Percentiles rank a stretch among this genome's conserved stretches.
These are phyloP conservation scores for Ptychoptera contaminata DNA, from an alignment of 2,888 invertebrate species.

Conservation along the genomic window DNA sequence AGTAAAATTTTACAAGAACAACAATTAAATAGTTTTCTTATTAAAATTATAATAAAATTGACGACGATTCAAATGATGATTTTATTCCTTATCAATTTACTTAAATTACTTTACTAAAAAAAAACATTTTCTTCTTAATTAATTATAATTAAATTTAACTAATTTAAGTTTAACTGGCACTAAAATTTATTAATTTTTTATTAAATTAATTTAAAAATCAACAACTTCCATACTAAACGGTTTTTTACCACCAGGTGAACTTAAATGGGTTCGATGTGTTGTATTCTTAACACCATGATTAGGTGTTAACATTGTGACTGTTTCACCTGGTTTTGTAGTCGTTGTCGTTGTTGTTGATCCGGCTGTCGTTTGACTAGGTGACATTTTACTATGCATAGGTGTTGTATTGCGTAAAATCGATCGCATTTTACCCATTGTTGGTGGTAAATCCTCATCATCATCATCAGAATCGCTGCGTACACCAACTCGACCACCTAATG, in stretches of 20 bases:
- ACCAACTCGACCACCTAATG: constrained; percentile 27
- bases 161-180: not conserved
- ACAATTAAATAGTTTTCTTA: too few relatives aligned
- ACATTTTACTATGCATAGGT: not conserved
- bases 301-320: constrained; percentile 11
- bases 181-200: not conserved
- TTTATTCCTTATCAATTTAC: too few relatives aligned
- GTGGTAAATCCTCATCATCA: constrained; percentile 32
- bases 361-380: constrained; percentile 11
- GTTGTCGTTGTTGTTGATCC: constrained; percentile 22
- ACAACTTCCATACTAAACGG: constrained; percentile 42
- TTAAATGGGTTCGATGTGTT: constrained; percentile 14
- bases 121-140: too few relatives aligned
- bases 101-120: too few relatives aligned
- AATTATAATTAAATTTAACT: not conserved
- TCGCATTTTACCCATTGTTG: constrained; percentile 23
- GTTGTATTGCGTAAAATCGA: not conserved
- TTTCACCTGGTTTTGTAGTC: constrained; percentile 19
- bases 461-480: constrained; percentile 29
- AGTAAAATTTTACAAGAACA: too few relatives aligned
- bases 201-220: constrained; percentile 31
- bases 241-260: constrained; percentile 32
- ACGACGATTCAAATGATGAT: too few relatives aligned
- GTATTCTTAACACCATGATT: not conserved
- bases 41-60: too few relatives aligned